These are phyloP conservation scores for Sebastes alutus DNA, from an alignment of 2,797 vertebrate genomes.

Conservation along the genomic window DNA sequence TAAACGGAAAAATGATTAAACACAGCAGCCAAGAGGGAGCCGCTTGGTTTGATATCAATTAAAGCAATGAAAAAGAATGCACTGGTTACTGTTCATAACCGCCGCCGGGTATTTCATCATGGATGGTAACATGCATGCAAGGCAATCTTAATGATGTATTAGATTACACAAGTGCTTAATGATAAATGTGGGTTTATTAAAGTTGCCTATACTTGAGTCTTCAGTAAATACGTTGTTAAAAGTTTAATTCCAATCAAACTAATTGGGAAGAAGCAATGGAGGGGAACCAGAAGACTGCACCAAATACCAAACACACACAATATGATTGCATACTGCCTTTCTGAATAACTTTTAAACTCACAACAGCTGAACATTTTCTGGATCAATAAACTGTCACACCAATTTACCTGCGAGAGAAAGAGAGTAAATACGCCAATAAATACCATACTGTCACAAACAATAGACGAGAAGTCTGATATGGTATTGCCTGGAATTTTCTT, in stretches of 20 bases:
- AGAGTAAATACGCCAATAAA: slow-evolving; percentile 37
- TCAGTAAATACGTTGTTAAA: slow-evolving; percentile 27
- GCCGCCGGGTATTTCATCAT: slow-evolving; percentile 57
- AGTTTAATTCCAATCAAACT: slow-evolving; percentile 38
- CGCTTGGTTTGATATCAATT: slow-evolving; percentile 73
- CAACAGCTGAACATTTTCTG: slow-evolving; percentile 17
- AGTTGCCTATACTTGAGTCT: slow-evolving; percentile 4
- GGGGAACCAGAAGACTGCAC: neutral
- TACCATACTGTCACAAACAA: slow-evolving; percentile 27
- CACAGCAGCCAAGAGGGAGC: slow-evolving; percentile 42
- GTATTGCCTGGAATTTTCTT: slow-evolving; percentile 9
- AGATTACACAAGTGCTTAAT: slow-evolving; percentile 31
- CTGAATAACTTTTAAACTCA: slow-evolving; percentile 17
- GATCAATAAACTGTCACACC: slow-evolving; percentile 44
- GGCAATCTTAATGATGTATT: slow-evolving; percentile 59
- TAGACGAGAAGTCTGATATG: slow-evolving; percentile 2
- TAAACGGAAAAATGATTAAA: slow-evolving; percentile 72
- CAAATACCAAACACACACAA: neutral
- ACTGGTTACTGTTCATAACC: slow-evolving; percentile 60
- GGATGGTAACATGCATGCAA: slow-evolving; percentile 42
- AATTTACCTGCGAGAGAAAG: slow-evolving; percentile 16
- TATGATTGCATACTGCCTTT: slow-evolving; percentile 24
- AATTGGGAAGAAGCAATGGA: slow-evolving; percentile 12
- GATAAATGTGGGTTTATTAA: slow-evolving; percentile 45
- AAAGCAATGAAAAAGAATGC: slow-evolving; percentile 56